These are phyloP conservation scores for Callitettix versicolor DNA, from an alignment of 1,140 invertebrate genomes.

Conservation along the genomic window DNA sequence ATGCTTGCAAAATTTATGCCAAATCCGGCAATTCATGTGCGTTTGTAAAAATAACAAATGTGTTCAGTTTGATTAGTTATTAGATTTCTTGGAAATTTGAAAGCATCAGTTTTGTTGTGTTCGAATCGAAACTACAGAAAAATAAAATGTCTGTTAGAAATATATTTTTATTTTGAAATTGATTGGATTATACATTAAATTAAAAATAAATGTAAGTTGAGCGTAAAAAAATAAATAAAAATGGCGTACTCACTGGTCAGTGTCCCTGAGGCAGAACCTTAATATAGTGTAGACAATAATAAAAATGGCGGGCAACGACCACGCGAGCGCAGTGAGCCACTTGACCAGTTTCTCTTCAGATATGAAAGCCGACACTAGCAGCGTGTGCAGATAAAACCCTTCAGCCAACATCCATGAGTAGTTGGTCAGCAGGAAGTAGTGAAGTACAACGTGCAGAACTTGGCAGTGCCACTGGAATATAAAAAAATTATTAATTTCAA, in stretches of 20 bases:
- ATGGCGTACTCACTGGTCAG: constrained; percentile 44
- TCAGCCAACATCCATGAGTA: constrained; percentile 94
- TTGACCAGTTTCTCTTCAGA: constrained; percentile 73
- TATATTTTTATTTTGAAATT: no score
- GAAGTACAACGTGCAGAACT: constrained; percentile 68
- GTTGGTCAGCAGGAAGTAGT: constrained; percentile 84
- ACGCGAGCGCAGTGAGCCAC: constrained; percentile 73
- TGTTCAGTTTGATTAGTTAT: no score
- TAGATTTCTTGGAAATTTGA: no score
- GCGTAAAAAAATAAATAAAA: not conserved
- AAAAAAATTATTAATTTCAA: no score
- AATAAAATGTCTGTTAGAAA: no score
- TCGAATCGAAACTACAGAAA: no score
- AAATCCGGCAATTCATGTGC: no score
- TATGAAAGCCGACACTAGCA: constrained; percentile 83
- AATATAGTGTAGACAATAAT: constrained; percentile 53
- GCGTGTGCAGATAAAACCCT: constrained; percentile 85
- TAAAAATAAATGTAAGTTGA: no score
- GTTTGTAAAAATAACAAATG: no score
- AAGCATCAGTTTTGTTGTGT: no score
- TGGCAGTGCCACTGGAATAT: constrained; percentile 62
- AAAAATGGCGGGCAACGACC: constrained; percentile 65
- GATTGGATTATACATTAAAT: no score
- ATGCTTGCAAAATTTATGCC: no score
- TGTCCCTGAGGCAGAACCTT: constrained; percentile 44